Evolutionary conservation across 2,888 invertebrate genomes (phyloP).

Genomic region (Melinopterus prodromus): DNA sequence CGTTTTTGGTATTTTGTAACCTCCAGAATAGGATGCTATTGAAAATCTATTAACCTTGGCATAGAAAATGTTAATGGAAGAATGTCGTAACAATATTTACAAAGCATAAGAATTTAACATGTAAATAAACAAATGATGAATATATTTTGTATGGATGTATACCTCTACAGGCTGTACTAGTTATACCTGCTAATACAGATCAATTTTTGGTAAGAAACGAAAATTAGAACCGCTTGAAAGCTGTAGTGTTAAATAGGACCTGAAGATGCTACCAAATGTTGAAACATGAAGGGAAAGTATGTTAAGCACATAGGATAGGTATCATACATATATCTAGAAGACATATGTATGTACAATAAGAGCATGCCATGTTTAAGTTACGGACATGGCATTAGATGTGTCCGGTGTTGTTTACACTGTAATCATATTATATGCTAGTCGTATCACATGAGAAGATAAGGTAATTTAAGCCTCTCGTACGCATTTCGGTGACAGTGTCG

Average conservation of each 20-base stretch:
- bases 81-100: not conserved
- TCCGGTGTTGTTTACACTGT: not conserved
- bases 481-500: not conserved
- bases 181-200: too few species aligned
- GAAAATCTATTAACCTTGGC: not conserved
- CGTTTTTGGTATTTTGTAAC: too few species aligned
- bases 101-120: not conserved
- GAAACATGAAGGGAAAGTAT: too few species aligned
- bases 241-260: too few species aligned
- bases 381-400: not conserved
- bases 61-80: not conserved
- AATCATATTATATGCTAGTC: not conserved
- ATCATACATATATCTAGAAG: not conserved
- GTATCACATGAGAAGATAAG: not conserved
- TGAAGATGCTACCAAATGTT: too few species aligned
- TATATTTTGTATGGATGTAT: not conserved
- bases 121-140: not conserved
- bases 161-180: not conserved
- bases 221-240: too few species aligned
- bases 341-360: not conserved
- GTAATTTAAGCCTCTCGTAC: not conserved
- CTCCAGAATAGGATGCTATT: too few species aligned
- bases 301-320: too few species aligned
- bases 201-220: too few species aligned
- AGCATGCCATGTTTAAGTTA: not conserved